A percentile compares a stretch with the other conserved stretches of the same genome.
Evolutionary conservation across 2,888 invertebrate genomes (phyloP).

Genomic region (Onchidella celtica): DNA sequence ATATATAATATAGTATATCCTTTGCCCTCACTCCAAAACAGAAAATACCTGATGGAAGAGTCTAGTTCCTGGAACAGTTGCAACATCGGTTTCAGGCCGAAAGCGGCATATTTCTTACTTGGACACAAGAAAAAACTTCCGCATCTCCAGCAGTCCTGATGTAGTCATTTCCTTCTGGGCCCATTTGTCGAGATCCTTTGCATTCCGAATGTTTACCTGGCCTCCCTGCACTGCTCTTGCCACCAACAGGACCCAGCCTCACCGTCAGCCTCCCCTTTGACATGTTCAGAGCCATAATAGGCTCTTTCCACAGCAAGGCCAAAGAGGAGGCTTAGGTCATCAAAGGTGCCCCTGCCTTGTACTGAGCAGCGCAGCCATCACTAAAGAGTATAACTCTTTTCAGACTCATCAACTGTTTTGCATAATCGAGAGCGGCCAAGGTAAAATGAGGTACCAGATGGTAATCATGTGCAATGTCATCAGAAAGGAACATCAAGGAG

Average conservation of each 20-base stretch:
- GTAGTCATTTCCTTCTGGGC: not conserved
- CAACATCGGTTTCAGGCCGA: not conserved
- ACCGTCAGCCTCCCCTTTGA: not conserved
- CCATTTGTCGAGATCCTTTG: not conserved
- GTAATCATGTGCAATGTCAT: not conserved
- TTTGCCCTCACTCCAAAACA: no score
- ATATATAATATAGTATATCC: no score
- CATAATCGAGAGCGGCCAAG: not conserved
- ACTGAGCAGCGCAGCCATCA: slow-evolving; percentile 1
- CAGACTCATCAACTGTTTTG: not conserved
- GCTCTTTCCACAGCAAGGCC: not conserved
- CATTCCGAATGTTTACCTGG: not conserved
- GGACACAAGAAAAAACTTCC: not conserved
- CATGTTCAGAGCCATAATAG: slow-evolving; percentile 3
- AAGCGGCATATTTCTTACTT: not conserved
- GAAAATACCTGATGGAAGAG: not conserved
- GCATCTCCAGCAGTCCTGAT: not conserved
- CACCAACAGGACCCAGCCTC: not conserved
- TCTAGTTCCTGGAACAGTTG: not conserved
- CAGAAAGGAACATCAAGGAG: not conserved
- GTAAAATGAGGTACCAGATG: not conserved
- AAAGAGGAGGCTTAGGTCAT: not conserved
- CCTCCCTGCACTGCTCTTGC: not conserved
- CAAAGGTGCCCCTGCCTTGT: not conserved
- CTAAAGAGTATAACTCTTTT: slow-evolving; percentile 2